A percentile compares a stretch with the other conserved stretches of the same genome.
Conservation (phyloP, 1,140 invertebrate species). For the Heliothis subflexa region DNA sequence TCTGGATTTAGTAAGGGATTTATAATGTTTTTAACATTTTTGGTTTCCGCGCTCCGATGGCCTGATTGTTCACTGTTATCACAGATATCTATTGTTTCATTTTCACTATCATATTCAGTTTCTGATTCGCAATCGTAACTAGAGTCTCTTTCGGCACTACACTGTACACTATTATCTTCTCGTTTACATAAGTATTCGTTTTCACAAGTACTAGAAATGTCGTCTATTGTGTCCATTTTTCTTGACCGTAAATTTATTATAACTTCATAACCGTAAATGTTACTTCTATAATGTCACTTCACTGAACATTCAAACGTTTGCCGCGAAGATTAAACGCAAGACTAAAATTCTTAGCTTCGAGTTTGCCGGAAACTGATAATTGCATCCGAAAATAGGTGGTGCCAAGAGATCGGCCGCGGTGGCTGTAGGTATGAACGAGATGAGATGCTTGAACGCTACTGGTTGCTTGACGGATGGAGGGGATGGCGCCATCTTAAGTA, state of each 20-base stretch:
- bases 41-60: slow-evolving; percentile 48
- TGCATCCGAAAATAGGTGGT: slow-evolving; percentile 84
- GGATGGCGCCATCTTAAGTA: slow-evolving; percentile 83
- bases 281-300: slow-evolving; percentile 17
- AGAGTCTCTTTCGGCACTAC: slow-evolving; percentile 54
- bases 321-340: slow-evolving; percentile 43
- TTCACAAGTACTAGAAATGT: slow-evolving; percentile 80
- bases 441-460: slow-evolving; percentile 75
- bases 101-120: slow-evolving; percentile 79
- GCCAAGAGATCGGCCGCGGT: slow-evolving; percentile 58
- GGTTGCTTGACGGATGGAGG: slow-evolving; percentile 70
- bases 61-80: slow-evolving; percentile 71
- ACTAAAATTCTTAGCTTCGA: slow-evolving; percentile 59
- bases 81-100: slow-evolving; percentile 83
- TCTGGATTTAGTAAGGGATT: slow-evolving; percentile 54
- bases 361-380: slow-evolving; percentile 72
- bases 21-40: slow-evolving; percentile 52
- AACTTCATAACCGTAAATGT: slow-evolving; percentile 43
- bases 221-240: slow-evolving; percentile 67
- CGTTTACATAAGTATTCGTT: slow-evolving; percentile 59
- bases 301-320: slow-evolving; percentile 13
- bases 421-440: slow-evolving; percentile 77
- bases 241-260: slow-evolving; percentile 36
- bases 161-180: slow-evolving; percentile 56
- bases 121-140: slow-evolving; percentile 66